A percentile compares a stretch with the other conserved stretches of the same genome.
Evolutionary conservation across 2,113 vertebrate species (phyloP).

Genomic region (Gopherus evgoodei): DNA sequence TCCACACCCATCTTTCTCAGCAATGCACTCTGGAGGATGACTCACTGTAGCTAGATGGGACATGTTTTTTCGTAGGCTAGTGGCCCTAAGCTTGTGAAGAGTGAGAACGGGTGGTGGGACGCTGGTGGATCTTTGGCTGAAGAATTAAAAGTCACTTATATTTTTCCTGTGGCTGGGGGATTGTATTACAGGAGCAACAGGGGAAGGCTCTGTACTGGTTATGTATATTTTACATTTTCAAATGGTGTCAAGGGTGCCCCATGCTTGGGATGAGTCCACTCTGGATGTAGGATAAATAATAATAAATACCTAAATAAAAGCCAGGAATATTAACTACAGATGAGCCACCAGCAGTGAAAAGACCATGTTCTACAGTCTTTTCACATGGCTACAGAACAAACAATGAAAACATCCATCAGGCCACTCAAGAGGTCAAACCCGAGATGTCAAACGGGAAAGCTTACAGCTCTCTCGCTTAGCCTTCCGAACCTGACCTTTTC

Average conservation of each 20-base stretch:
- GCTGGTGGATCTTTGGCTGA: constrained; percentile 40
- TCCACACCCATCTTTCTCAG: constrained; percentile 67
- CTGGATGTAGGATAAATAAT: constrained; percentile 6
- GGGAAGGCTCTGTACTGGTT: not conserved
- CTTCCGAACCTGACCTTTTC: constrained; percentile 58
- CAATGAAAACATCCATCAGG: constrained; percentile 62
- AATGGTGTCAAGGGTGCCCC: rapidly evolving
- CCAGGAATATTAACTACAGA: not conserved
- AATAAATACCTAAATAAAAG: constrained; percentile 21
- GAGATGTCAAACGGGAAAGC: constrained; percentile 40
- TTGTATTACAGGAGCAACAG: not conserved
- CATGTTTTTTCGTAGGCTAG: not conserved
- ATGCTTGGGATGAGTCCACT: not conserved
- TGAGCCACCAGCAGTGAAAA: constrained; percentile 14
- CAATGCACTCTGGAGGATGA: constrained; percentile 4
- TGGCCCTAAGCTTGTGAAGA: constrained; percentile 27
- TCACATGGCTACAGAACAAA: constrained; percentile 44
- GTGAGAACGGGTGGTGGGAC: constrained; percentile 2
- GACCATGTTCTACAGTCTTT: not conserved
- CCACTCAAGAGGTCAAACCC: constrained; percentile 55
- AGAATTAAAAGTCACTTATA: not conserved
- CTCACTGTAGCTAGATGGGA: constrained; percentile 1
- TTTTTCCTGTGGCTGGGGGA: not conserved
- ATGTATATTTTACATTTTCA: not conserved
- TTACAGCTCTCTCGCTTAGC: constrained; percentile 14